phyloP scores from a whole-genome alignment of 1,140 invertebrate species.

The Brachionus paranguensis region DNA sequence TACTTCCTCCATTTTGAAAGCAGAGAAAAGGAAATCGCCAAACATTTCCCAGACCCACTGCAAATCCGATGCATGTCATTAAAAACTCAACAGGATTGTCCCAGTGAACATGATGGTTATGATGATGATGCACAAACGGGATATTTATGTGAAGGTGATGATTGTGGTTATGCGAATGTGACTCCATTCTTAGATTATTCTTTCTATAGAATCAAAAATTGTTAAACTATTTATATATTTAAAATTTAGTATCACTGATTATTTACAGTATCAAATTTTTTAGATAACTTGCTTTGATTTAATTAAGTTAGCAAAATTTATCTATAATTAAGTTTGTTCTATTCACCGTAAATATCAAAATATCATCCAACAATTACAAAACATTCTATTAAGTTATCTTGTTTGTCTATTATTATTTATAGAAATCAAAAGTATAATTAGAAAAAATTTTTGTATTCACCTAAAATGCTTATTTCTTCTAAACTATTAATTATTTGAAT shows the following conservation, averaged over 20 bases:
- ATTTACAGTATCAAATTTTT: neutral
- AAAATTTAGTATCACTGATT: neutral
- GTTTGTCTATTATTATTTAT: no score
- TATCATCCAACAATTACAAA: neutral
- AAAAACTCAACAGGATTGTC: slow-evolving; percentile 26
- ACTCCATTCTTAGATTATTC: neutral
- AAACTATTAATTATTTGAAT: no score
- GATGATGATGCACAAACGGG: neutral
- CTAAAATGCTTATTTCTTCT: no score
- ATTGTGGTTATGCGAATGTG: neutral
- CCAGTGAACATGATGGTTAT: slow-evolving; percentile 9
- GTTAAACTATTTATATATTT: neutral
- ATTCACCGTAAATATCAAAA: neutral
- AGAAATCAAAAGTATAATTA: no score
- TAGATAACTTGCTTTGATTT: neutral
- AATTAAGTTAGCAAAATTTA: neutral
- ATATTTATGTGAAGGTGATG: neutral
- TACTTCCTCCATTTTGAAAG: slow-evolving; percentile 85
- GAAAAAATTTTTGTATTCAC: no score
- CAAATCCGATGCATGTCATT: slow-evolving; percentile 46
- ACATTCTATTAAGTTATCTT: neutral
- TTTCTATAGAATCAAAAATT: neutral
- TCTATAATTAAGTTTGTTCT: neutral
- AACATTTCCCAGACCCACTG: slow-evolving; percentile 73
- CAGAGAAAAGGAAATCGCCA: slow-evolving; percentile 91